These are phyloP conservation scores for Myzus persicae DNA, from an alignment of 1,140 invertebrate genomes.

Conservation along the genomic window DNA sequence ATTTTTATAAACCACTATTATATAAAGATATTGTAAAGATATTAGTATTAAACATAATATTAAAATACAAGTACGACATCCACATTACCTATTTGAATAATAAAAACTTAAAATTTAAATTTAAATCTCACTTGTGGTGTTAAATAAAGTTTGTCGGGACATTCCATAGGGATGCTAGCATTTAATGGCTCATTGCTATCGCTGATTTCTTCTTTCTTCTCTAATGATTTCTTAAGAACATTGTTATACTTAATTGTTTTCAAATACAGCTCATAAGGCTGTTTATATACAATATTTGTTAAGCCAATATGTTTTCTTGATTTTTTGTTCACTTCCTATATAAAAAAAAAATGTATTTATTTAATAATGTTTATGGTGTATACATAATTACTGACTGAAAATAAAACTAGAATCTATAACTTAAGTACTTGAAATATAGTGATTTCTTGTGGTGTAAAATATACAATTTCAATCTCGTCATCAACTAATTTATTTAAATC, in stretches of 20 bases:
- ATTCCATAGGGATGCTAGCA: conserved; percentile 27
- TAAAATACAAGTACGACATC: neutral
- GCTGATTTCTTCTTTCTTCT: neutral
- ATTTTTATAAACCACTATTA: neutral
- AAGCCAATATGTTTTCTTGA: conserved; percentile 16
- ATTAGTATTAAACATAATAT: neutral
- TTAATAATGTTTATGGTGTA: neutral
- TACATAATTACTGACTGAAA: neutral
- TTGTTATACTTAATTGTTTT: conserved; percentile 51
- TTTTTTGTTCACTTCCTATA: conserved; percentile 29
- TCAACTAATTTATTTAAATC: conserved; percentile 13
- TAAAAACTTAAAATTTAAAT: neutral
- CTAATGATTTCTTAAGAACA: neutral
- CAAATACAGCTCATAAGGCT: conserved; percentile 23
- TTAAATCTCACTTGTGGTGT: conserved; percentile 4
- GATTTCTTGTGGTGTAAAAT: conserved; percentile 35
- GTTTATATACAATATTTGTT: conserved; percentile 39
- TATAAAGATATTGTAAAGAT: neutral
- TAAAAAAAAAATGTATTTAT: neutral
- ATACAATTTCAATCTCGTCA: neutral
- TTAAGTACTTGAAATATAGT: conserved; percentile 19
- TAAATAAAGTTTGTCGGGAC: conserved; percentile 33
- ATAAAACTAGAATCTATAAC: neutral
- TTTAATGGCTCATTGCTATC: neutral
- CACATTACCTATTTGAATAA: neutral